These are phyloP conservation scores for Mergus octosetaceus DNA, from an alignment of 2,797 vertebrate genomes.

Conservation along the genomic window DNA sequence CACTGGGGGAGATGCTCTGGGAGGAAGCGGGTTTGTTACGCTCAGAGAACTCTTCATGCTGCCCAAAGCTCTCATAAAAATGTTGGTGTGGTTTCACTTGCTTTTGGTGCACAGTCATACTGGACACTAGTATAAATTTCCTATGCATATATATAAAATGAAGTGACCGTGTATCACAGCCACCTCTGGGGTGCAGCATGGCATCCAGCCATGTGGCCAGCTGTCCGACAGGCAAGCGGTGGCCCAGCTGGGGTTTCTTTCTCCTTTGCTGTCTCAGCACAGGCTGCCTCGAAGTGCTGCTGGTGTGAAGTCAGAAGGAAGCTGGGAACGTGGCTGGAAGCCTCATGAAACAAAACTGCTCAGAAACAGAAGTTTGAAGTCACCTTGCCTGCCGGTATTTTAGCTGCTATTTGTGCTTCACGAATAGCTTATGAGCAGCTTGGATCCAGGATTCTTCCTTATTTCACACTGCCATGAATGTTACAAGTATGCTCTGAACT, in stretches of 20 bases:
- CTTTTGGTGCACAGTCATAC: background rate
- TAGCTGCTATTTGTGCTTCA: background rate
- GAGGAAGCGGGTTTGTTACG: background rate
- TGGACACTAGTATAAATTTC: background rate
- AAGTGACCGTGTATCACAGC: background rate
- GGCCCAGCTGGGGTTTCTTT: background rate
- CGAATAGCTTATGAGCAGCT: background rate
- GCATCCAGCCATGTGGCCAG: accelerated
- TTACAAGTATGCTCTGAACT: background rate
- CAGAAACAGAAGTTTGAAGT: too few species aligned
- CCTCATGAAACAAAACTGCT: background rate
- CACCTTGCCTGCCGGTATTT: background rate
- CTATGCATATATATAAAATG: background rate
- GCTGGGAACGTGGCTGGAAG: background rate
- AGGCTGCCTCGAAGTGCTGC: background rate
- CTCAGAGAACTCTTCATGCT: background rate
- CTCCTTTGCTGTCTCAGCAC: background rate
- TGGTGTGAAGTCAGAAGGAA: background rate
- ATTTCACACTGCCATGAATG: background rate
- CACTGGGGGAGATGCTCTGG: background rate
- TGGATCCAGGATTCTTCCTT: background rate
- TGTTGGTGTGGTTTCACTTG: background rate
- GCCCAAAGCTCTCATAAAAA: background rate
- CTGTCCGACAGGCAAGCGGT: too few species aligned
- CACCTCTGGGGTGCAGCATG: background rate